Evolutionary conservation across 2,113 vertebrate genomes (phyloP).

Genomic region (Eulemur macaco): DNA sequence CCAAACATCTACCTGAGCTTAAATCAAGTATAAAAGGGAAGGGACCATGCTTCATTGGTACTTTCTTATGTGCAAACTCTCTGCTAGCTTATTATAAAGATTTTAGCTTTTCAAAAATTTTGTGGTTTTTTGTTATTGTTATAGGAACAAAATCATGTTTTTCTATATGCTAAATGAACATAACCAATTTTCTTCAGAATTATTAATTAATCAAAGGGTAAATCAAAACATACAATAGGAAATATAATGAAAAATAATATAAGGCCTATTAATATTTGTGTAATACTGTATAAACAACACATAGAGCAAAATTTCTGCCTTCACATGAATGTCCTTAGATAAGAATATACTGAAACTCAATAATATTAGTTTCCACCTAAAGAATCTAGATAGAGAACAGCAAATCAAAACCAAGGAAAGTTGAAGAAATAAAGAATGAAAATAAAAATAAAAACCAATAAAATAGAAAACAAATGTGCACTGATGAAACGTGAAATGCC

Average conservation of each 20-base stretch:
- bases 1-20: background rate
- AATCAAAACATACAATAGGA: background rate
- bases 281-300: background rate
- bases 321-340: background rate
- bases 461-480: background rate
- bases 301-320: background rate
- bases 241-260: background rate
- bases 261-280: background rate
- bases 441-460: background rate
- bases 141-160: background rate
- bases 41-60: no score
- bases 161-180: background rate
- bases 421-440: background rate
- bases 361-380: background rate
- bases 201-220: background rate
- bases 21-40: no score
- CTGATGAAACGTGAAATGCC: background rate
- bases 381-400: no score
- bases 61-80: background rate
- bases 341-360: background rate
- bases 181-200: background rate
- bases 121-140: background rate
- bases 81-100: background rate
- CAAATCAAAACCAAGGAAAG: background rate
- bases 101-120: background rate